Base-by-base conservation (phyloP, 2,797 vertebrate species). In the Crenuchus spilurus region DNA sequence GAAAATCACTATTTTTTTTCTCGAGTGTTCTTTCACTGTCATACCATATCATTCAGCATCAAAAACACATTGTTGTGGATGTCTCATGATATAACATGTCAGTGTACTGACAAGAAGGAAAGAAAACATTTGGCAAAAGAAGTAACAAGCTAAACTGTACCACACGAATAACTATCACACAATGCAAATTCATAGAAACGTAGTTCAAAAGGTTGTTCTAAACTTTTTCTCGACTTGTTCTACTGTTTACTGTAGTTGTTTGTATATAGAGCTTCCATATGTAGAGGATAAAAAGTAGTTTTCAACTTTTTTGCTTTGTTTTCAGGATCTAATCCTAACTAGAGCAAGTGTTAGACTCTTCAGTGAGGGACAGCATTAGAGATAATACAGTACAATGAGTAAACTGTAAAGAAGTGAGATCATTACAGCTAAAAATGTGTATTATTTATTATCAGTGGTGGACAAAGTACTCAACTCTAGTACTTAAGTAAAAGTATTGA, bases 81-180 rank as follows among this genome's bases (percentile, higher is more conserved):
- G 69, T 71, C 55, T 61, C 57, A 51, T 37, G 48, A 72, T 46
- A 46, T 62, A 48, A 35, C 42, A 31, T 22, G 20, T 72, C 41
- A 72, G 44, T 48, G 22, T 11, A 13, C 39, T 63, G 61, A 63
- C 61, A 63, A 63, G 6, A 42, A 30, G 41, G 39, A 9, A 30
- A 31, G 46, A 6, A 63, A 63, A 30, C 55, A 69, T 54, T 68
- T 28, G 26, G 30, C n/a, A 35, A 33, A 31, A 60, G 55, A 35
- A 64, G 55, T 58, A 58, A 58, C 55, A 58, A 58, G 55, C 55
- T 58, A 58, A 58, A 58, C 55, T 58, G 55, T 35, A 33, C 30
- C 30, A 20, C 31, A 33, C 28, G 18, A 22, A 39, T 18, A 61
- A 9, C 26, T 55, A 31, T 55, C 51, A 16, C 26, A 54, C 16